Evolutionary conservation across 2,797 vertebrate species (phyloP).

Genomic region (Micromesistius poutassou): DNA sequence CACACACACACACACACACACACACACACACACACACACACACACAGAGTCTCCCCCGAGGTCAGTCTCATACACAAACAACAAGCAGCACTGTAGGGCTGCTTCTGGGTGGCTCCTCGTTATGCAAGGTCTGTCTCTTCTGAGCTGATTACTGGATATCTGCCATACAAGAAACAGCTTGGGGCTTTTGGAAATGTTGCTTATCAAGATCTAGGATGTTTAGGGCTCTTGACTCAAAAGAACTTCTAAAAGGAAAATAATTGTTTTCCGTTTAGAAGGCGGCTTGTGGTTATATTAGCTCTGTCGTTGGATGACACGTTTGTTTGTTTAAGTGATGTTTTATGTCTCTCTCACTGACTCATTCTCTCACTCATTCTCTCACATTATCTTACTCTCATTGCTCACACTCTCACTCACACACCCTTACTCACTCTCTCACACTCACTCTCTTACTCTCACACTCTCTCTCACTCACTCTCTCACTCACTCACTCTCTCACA

Average conservation of each 20-base stretch:
- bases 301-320: not conserved
- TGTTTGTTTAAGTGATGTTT: not conserved
- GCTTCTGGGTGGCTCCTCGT: not conserved
- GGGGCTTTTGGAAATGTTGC: constrained; percentile 2
- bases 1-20: constrained; percentile 9
- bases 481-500: not conserved
- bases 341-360: no score
- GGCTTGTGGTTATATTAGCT: not conserved
- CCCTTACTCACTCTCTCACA: not conserved
- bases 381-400: no score
- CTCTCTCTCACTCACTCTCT: no score
- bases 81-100: not conserved
- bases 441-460: no score
- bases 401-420: not conserved
- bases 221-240: not conserved
- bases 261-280: not conserved
- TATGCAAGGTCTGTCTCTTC: not conserved
- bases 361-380: no score
- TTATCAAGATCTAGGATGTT: not conserved
- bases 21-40: constrained; percentile 9
- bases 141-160: not conserved
- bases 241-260: not conserved
- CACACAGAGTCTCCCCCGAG: constrained; percentile 73
- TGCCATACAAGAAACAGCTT: not conserved
- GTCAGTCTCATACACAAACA: constrained; percentile 57